These are phyloP conservation scores for Tribolium freemani DNA, from an alignment of 2,888 invertebrate species.

Conservation along the genomic window DNA sequence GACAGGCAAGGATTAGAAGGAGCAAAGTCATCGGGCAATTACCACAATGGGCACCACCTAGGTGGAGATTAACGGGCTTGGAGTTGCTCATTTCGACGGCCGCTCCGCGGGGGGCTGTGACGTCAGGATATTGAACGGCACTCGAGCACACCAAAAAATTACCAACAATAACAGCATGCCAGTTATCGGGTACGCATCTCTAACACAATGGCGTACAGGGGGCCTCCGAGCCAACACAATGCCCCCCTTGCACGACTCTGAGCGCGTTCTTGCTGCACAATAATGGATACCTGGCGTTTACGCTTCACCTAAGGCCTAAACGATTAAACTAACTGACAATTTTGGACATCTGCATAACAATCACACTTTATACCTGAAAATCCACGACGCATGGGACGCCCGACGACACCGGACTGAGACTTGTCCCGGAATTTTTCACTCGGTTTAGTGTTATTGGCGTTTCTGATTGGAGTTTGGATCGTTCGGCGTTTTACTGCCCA, in stretches of 20 bases:
- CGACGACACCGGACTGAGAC: not conserved
- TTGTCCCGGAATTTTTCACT: conserved; percentile 7
- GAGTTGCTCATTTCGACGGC: conserved; percentile 59
- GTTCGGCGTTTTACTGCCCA: conserved; percentile 39
- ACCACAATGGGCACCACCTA: conserved; percentile 61
- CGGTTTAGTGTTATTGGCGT: not conserved
- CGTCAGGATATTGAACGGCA: conserved; percentile 58
- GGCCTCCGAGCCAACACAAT: conserved; percentile 52
- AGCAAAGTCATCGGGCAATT: conserved; percentile 58
- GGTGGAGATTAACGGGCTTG: conserved; percentile 60
- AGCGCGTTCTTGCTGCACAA: conserved; percentile 39
- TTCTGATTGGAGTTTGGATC: conserved; percentile 15
- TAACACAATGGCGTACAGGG: conserved; percentile 54
- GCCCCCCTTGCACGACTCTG: conserved; percentile 50
- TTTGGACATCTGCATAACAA: conserved; percentile 60
- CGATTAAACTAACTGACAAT: conserved; percentile 61
- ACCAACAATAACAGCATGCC: conserved; percentile 62
- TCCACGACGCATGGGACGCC: conserved; percentile 11
- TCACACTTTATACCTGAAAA: conserved; percentile 52
- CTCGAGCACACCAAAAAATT: conserved; percentile 62
- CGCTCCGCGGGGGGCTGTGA: conserved; percentile 55
- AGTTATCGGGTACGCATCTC: conserved; percentile 61
- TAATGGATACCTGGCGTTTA: conserved; percentile 45
- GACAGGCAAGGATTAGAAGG: conserved; percentile 50
- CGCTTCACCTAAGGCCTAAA: conserved; percentile 49